Evolutionary conservation across 2,113 vertebrate species (phyloP).

Genomic region (Oplegnathus fasciatus): DNA sequence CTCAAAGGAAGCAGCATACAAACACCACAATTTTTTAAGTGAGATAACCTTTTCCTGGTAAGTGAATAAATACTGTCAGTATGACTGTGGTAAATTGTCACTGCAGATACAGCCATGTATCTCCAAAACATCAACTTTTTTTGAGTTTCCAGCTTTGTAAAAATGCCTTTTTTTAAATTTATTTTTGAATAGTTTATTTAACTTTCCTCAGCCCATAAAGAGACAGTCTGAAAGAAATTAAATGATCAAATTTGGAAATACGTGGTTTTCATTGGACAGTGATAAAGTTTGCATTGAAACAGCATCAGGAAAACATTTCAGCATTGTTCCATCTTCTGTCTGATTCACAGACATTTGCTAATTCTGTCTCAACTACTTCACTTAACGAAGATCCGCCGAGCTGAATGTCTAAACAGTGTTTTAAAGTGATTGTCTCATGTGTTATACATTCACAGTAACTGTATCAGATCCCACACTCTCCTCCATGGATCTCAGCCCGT

Average conservation of each 20-base stretch:
- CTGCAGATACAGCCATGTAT: neutral
- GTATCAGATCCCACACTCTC: too few species aligned
- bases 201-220: neutral
- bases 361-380: neutral
- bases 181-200: neutral
- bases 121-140: neutral
- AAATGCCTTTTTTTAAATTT: too few species aligned
- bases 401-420: neutral
- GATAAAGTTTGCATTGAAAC: neutral
- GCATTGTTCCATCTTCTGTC: neutral
- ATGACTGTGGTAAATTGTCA: neutral
- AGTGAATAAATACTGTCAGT: neutral
- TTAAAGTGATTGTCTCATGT: constrained; percentile 3
- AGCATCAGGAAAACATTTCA: neutral
- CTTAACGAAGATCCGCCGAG: neutral
- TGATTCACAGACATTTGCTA: neutral
- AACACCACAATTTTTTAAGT: neutral
- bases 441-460: neutral
- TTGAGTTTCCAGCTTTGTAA: too few species aligned
- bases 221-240: too few species aligned
- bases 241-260: neutral
- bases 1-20: neutral
- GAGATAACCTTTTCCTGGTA: neutral
- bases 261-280: neutral
- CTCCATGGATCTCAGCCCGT: neutral